phyloP scores from a whole-genome alignment of 2,113 vertebrate genomes.

The Ptilorrhoa leucosticta region DNA sequence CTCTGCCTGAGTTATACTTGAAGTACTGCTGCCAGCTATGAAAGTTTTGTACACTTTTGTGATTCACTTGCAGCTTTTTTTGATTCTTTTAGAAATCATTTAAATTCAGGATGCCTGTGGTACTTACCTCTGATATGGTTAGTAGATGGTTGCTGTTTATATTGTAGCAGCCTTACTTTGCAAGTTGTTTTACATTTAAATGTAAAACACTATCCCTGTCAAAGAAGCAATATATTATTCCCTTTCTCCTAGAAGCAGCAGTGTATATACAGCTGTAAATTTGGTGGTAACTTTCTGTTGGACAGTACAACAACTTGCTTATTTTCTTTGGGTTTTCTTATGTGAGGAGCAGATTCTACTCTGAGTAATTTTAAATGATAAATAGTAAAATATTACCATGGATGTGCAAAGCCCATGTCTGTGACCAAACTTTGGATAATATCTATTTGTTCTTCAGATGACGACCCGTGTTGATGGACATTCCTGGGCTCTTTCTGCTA shows the following conservation, averaged over 20 bases:
- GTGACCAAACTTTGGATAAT: neutral
- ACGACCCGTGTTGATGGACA: constrained; percentile 89
- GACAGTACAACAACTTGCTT: neutral
- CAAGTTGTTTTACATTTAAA: neutral
- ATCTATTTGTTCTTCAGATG: constrained; percentile 74
- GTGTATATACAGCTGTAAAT: neutral
- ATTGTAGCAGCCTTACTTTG: neutral
- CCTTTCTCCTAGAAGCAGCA: neutral
- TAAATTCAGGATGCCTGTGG: neutral
- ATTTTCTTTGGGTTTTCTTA: neutral
- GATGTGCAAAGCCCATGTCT: neutral
- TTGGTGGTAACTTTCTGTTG: neutral
- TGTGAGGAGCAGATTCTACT: neutral
- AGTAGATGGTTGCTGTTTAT: neutral
- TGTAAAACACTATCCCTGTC: neutral
- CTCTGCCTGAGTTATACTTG: neutral
- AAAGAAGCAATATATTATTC: neutral
- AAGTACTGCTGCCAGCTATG: neutral
- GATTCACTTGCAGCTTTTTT: neutral
- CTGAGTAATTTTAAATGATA: neutral
- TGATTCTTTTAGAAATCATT: neutral
- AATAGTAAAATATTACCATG: neutral
- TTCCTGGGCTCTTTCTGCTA: constrained; percentile 91
- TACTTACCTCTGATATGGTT: neutral
- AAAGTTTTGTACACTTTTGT: neutral